Evolutionary conservation across 2,888 invertebrate species (phyloP), one percentile per base, ranked within the genome.

Genomic region (Pyrrhia umbra): DNA sequence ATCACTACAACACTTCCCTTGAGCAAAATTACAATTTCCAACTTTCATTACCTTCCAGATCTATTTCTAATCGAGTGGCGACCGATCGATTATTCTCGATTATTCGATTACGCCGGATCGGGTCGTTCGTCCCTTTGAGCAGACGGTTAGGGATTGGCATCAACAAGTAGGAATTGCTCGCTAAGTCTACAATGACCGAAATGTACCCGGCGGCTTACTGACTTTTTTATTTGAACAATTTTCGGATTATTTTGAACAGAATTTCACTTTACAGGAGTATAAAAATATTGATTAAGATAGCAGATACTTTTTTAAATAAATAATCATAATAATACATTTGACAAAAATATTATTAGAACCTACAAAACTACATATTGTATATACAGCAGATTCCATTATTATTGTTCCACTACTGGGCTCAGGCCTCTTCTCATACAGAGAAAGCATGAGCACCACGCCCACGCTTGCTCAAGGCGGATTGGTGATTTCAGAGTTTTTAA

Each of bases 71-170:
- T 45, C 68, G 27, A 58, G 68, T 27, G 13, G 23, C 20, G 16
- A 51, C 51, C 47, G 64, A 42, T 65, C 55, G 65, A 65, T 25
- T 51, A 25, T 43, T 40, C 27, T 57, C 51, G 34, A 66, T 57
- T 59, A 42, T 21, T 57, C 51, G 34, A 66, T 57, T 59, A 42
- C 27, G 15, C 39, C 50, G 20, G 47, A 30, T 67, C 27, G 50
- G 21, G 42, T 42, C 27, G 30, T 16, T 21, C 25, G 40, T 42
- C 69, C 50, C 37, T 75, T 46, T 8, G 37, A 45, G 9, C 49
- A 57, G 60, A 74, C 60, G 75, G 68, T 68, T 34, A 20, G 10
- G 27, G 34, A 74, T 40, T 30, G 37, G 20, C 39, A 49, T 73
- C 73, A 67, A 69, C 74, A 67, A 73, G 52, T 69, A 52, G 43